Conservation (phyloP, 2,113 vertebrate genomes). For the Piliocolobus tephrosceles region DNA sequence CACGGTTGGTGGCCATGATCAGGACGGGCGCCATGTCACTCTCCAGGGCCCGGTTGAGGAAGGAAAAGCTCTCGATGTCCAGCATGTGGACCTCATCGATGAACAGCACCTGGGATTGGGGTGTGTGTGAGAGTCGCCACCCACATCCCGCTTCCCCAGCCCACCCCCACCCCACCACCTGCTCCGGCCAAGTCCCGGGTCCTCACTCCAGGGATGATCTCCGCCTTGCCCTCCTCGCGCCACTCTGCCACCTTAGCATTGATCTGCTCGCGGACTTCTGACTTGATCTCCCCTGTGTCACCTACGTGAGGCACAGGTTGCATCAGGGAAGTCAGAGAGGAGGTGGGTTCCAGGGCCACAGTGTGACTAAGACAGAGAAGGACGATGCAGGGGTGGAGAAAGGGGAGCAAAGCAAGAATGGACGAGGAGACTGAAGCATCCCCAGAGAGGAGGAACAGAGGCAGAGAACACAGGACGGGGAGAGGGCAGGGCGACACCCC, state of each 20-base stretch:
- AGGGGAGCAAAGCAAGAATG: background rate
- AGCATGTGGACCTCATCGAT: constrained; percentile 97
- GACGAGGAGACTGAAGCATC: accelerated
- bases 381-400: accelerated
- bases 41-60: constrained; percentile 94
- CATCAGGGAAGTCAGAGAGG: background rate
- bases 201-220: constrained; percentile 94
- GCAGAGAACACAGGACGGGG: background rate
- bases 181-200: accelerated
- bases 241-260: constrained; percentile 96
- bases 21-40: constrained; percentile 94
- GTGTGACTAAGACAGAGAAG: accelerated
- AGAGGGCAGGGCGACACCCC: accelerated
- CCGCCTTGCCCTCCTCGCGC: constrained; percentile 95
- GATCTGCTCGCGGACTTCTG: constrained; percentile 95
- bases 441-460: background rate
- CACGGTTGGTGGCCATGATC: constrained; percentile 96
- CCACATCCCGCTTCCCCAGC: accelerated
- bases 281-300: constrained; percentile 96
- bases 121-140: accelerated
- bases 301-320: constrained; percentile 70
- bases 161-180: accelerated
- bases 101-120: constrained; percentile 89
- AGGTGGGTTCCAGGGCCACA: accelerated
- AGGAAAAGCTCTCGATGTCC: constrained; percentile 96